Evolutionary conservation across 2,888 invertebrate species (phyloP).

Genomic region (Crematogaster levior): DNA sequence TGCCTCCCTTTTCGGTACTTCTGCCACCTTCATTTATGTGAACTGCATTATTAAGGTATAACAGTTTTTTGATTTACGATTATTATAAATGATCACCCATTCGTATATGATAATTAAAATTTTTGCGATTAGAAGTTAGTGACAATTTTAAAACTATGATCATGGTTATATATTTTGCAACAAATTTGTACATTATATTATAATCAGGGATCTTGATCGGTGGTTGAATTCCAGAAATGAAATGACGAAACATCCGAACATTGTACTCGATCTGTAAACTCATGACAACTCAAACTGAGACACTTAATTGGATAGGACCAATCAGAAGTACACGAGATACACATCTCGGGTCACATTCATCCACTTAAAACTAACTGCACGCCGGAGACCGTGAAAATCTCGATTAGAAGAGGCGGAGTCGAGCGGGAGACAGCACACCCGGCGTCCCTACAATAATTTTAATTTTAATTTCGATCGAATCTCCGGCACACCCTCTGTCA

Average conservation of each 20-base stretch:
- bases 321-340: conserved; percentile 69
- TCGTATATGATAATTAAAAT: neutral
- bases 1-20: conserved; percentile 12
- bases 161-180: neutral
- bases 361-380: conserved; percentile 79
- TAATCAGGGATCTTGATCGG: neutral
- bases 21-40: conserved; percentile 59
- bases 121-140: neutral
- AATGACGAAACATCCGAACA: conserved; percentile 6
- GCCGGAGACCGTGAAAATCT: conserved; percentile 75
- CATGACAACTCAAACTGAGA: conserved; percentile 68
- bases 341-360: conserved; percentile 73
- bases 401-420: conserved; percentile 66
- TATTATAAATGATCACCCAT: neutral
- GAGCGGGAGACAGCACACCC: conserved; percentile 54
- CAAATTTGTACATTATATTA: neutral
- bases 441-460: conserved; percentile 77
- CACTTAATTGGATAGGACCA: conserved; percentile 73
- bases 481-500: conserved; percentile 63
- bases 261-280: conserved; percentile 26
- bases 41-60: conserved; percentile 25
- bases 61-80: neutral
- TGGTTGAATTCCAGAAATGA: neutral
- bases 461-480: conserved; percentile 82
- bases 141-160: neutral